Percentiles rank a stretch among this genome's conserved stretches.
Conservation (phyloP, 2,113 vertebrate species). For the Chaenogobius annularis region DNA sequence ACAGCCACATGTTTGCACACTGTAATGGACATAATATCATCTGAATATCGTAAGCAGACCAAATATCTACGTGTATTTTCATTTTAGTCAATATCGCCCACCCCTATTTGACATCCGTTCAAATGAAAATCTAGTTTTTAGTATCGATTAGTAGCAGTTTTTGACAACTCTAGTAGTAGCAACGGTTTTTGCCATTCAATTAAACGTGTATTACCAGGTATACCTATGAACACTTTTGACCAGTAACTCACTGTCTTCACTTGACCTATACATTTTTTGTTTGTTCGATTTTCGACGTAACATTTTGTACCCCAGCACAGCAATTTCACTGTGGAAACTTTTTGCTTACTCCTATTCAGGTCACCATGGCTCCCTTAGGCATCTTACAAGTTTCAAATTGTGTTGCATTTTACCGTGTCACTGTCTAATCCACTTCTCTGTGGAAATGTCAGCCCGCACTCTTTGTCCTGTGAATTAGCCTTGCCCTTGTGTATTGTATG, state of each 20-base stretch:
- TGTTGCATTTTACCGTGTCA: slow-evolving; percentile 20
- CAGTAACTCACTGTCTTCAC: not conserved
- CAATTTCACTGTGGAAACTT: not conserved
- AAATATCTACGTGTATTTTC: no score
- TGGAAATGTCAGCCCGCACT: slow-evolving; percentile 34
- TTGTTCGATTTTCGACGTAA: not conserved
- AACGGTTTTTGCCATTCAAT: no score
- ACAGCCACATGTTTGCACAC: no score
- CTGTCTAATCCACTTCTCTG: slow-evolving; percentile 9
- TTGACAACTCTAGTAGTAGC: no score
- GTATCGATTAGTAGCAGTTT: no score
- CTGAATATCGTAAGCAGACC: no score
- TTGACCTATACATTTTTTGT: not conserved
- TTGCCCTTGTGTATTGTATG: slow-evolving; percentile 29
- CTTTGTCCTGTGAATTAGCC: slow-evolving; percentile 22
- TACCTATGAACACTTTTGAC: no score
- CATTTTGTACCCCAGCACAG: not conserved
- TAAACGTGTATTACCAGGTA: no score
- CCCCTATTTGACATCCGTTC: no score
- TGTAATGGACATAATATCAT: no score
- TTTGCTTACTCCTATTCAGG: not conserved
- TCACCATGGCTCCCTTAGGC: not conserved
- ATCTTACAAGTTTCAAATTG: slow-evolving; percentile 1
- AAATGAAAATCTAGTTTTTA: no score
- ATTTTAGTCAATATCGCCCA: no score